These are phyloP conservation scores for Drosophila obscura DNA, from an alignment of 1,140 invertebrate genomes.

Conservation along the genomic window DNA sequence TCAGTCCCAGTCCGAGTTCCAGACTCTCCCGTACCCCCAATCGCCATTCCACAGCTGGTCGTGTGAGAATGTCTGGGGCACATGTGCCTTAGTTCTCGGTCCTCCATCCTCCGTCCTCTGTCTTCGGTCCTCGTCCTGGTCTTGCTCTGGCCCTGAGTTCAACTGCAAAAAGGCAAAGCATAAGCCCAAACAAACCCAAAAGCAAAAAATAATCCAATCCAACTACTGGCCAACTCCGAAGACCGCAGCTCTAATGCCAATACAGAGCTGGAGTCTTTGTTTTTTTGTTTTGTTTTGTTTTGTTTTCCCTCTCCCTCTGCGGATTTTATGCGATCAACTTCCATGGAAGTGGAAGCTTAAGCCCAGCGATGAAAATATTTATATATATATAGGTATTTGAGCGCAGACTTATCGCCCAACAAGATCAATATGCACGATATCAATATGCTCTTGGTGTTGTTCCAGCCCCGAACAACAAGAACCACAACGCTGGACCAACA, in stretches of 20 bases:
- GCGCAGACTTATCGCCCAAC: constrained; percentile 77
- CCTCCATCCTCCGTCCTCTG: constrained; percentile 14
- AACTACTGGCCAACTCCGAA: constrained; percentile 68
- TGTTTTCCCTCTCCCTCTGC: constrained; percentile 12
- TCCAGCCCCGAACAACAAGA: constrained; percentile 30
- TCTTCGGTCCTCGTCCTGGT: constrained; percentile 14
- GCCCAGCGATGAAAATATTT: constrained; percentile 75
- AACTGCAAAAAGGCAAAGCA: constrained; percentile 53
- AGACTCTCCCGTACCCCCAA: constrained; percentile 10
- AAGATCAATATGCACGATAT: constrained; percentile 84
- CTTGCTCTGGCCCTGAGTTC: constrained; percentile 67
- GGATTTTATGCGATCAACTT: constrained; percentile 73
- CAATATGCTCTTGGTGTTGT: constrained; percentile 72
- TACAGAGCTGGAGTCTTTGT: constrained; percentile 48
- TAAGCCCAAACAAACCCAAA: constrained; percentile 42
- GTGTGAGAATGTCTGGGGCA: constrained; percentile 79
- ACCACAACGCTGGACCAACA: constrained; percentile 11
- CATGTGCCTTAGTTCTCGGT: constrained; percentile 59
- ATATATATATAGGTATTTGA: constrained; percentile 67
- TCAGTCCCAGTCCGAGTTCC: constrained; percentile 1
- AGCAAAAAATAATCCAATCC: constrained; percentile 53
- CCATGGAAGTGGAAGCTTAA: constrained; percentile 79
- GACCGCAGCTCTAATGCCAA: constrained; percentile 61
- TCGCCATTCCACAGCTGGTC: constrained; percentile 56
- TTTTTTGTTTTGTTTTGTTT: too few relatives aligned